Base-by-base conservation (phyloP, 1,140 invertebrate species). In the Calosoma granatense region DNA sequence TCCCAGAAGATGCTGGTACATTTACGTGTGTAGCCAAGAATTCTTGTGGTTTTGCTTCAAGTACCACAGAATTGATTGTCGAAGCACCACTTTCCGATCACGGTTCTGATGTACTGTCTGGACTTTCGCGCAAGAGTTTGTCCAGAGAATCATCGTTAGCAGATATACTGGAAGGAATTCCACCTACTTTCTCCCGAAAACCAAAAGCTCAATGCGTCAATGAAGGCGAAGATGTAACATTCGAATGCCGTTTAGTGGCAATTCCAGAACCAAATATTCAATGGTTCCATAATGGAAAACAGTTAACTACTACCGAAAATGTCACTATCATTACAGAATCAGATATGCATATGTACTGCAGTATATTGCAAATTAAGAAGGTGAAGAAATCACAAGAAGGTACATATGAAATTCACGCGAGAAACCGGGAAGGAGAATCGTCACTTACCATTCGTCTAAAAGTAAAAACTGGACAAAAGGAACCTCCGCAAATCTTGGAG, bases 1-100 rank as follows among this genome's bases (percentile, higher is more conserved):
- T 94, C 72, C 92, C 94, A 0, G 95, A 98, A 78, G 96, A 99
- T 73, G 90, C 94, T 1, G 96, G 94, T 1, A 88, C 87, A 47
- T 98, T 97, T 72, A 97, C 94, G 0, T 96, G 94, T 65, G 90
- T 98, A 12, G 92, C 94, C 12, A 96, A 97, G 69, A 99, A 98
- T 70, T 80, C 87, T 2, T 89, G 89, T 39, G 97, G 97, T 21
- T 94, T 90, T 72, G 90, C 92, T 0, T 91, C 91, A 0, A 92
- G 88, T 65, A 91, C 92, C 3, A 92, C 94, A 1, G 92, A 94
- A 70, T 71, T 97, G 12, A 81, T 85, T 20, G 90, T 97, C 0
- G 90, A 95, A 74, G 84, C 85, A 47, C 87, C 90, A 20, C 67
- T 92, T 20, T 92, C 90, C 9, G 90, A 94, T 72, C 90, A 94